Evolutionary conservation across 2,888 invertebrate species (phyloP).

Genomic region (Busseola fusca): DNA sequence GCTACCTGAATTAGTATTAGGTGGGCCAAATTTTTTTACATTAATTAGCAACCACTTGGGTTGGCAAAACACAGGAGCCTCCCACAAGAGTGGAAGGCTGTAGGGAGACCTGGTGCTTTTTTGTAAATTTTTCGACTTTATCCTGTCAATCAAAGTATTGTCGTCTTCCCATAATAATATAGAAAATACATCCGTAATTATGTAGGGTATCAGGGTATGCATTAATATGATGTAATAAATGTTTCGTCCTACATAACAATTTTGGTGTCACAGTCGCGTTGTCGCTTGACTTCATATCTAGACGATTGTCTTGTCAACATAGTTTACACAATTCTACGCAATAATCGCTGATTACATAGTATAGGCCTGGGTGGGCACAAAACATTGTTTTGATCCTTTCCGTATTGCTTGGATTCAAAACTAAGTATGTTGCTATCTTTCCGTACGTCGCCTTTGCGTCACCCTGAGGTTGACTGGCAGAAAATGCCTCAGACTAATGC

Average conservation of each 20-base stretch:
- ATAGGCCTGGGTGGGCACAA: conserved; percentile 13
- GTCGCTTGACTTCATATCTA: conserved; percentile 10
- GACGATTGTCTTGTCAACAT: neutral
- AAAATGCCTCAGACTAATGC: neutral
- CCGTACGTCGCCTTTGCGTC: neutral
- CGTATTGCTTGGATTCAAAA: conserved; percentile 5
- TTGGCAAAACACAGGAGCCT: neutral
- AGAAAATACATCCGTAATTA: neutral
- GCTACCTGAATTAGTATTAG: neutral
- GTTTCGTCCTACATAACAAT: neutral
- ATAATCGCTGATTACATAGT: neutral
- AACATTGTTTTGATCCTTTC: conserved; percentile 18
- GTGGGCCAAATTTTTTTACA: neutral
- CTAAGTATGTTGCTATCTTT: neutral
- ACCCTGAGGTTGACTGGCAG: neutral
- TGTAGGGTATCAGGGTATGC: neutral
- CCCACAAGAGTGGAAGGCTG: neutral
- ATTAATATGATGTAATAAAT: conserved; percentile 4
- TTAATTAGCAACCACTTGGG: too few relatives aligned
- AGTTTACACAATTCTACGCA: conserved; percentile 7
- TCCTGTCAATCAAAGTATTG: neutral
- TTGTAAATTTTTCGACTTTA: neutral
- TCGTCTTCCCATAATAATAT: neutral
- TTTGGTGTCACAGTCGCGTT: neutral
- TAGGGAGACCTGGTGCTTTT: neutral